Evolutionary conservation across 2,888 invertebrate genomes (phyloP), one percentile per base, ranked within the genome.

Genomic region (Andricus quercusramuli): DNA sequence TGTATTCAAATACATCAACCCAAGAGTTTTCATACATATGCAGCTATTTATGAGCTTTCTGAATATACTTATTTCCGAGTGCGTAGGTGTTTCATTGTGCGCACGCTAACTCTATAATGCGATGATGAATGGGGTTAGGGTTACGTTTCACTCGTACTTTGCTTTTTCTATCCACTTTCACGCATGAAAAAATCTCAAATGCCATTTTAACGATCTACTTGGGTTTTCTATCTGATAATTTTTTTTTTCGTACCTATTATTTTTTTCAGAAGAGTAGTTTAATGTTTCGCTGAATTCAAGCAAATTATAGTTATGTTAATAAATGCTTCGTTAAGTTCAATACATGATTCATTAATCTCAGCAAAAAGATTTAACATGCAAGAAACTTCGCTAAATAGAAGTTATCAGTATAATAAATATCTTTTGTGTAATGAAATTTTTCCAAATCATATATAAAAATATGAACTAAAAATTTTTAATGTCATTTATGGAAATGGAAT

Each of bases 61-160:
- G 64, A 29, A 64, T 29, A 64, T 64, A 64, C 64, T 64, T 29
- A 64, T 64, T 25, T 64, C 29, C 29, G 25, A 29, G 64, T 64
- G 64, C 29, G 64, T 64, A 64, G 64, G 64, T 29, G 29, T 29
- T 64, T 64, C 29, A 64, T 64, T 64, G 64, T 64, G 64, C 29
- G 25, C 22, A 64, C 15, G 64, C 64, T 64, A 64, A 64, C 64
- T 64, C 29, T 25, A 17, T 29, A 64, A 64, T 64, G 25, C 64
- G 64, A 64, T 64, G 64, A 64, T 29, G 64, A 64, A 64, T 64
- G 64, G 29, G 6, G 29, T 64, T 4, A 64, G 25, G 64, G 29
- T 29, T 64, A 64, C 29, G 1, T 64, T 64, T 29, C 25, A 64
- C 25, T 22, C 3, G 56, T 59, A 22, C 56, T 22, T 59, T 59